Base-by-base conservation (phyloP, 2,888 invertebrate species). In the Agrotis segetum region DNA sequence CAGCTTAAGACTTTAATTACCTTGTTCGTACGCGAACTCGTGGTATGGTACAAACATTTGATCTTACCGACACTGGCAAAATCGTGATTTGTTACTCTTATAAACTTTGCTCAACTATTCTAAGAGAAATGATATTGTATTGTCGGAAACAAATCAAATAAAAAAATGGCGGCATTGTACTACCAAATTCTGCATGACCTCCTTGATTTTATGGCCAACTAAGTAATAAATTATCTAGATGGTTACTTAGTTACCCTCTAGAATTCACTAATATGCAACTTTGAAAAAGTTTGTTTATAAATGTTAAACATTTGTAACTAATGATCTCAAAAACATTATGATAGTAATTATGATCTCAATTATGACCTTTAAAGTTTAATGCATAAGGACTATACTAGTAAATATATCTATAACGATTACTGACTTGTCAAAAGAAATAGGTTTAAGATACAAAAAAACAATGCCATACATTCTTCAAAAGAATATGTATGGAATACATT, bases 281-380 rank as follows among this genome's bases (percentile, higher is more conserved):
- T 67, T 24, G 3, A 67, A 34, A 14, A 44, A 14, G 2, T 19
- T 52, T 19, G 44, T 24, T 67, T 50, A n/a, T 40, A 24, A n/a
- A 44, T 67, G 50, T 52, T 21, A 17, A 44, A 19, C 17, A 19
- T 44, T 52, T 29, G 40, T 29, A 40, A 65, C 6, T 6, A 0
- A 74, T 49, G 53, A 74, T 66, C 66, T 74, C 47, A 53, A 47
- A n/a, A 74, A n/a, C 0, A 47, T n/a, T 49, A 24, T 21, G 3
- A 34, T 24, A 13, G 19, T 16, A 46, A 67, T 52, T 69, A 69
- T 13, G 34, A 47, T 69, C 34, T 68, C 44, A 46, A 53, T 34
- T n/a, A 16, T 55, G 14, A 56, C 34, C 55, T 19, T 17, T 34
- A 52, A 17, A 9, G 21, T 64, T 34, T 34, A 7, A 55, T 53